A percentile compares a stretch with the other conserved stretches of the same genome.
Conservation (phyloP, 2,113 vertebrate genomes). For the Grus americana region DNA sequence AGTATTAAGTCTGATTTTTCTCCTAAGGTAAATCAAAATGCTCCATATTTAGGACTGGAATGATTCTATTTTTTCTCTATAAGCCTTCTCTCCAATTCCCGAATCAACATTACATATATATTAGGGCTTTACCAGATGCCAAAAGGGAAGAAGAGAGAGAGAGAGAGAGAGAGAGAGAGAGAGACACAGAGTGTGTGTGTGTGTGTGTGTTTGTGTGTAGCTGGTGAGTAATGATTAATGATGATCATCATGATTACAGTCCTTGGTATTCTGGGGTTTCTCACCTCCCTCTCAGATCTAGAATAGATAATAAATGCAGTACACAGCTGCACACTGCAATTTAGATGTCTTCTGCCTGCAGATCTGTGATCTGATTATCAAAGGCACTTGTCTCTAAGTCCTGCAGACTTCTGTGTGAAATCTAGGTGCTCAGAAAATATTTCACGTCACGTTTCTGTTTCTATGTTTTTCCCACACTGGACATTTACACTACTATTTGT, state of each 20-base stretch:
- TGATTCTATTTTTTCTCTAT: neutral
- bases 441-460: neutral
- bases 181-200: no score
- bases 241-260: conserved; percentile 63
- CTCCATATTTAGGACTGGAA: neutral
- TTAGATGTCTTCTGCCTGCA: conserved; percentile 52
- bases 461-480: neutral
- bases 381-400: neutral
- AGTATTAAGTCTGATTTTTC: neutral
- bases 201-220: neutral
- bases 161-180: no score
- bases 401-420: neutral
- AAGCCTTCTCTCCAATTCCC: neutral
- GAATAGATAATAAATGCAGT: conserved; percentile 65
- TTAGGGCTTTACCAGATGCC: conserved; percentile 2
- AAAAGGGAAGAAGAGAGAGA: neutral
- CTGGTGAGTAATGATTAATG: conserved; percentile 58
- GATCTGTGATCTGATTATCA: conserved; percentile 20
- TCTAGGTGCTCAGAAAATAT: neutral
- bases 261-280: conserved; percentile 53
- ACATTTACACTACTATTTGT: neutral
- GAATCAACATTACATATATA: neutral
- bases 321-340: conserved; percentile 57
- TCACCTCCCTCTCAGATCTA: conserved; percentile 37
- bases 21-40: neutral